Conservation (phyloP, 2,888 invertebrate species). For the Drosophila robusta region DNA sequence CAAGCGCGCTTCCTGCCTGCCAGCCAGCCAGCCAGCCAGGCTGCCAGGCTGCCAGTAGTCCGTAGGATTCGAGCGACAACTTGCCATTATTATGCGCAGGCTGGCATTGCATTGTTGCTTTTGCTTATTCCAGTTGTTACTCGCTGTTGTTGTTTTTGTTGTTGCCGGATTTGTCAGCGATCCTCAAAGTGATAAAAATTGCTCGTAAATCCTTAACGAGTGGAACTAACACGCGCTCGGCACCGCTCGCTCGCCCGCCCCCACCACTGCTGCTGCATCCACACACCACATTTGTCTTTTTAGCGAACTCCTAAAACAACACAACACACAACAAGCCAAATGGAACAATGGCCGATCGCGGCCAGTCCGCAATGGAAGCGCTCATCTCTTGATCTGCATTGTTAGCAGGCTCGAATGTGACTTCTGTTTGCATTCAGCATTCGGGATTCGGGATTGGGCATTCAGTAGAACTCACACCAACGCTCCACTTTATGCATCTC, state of each 20-base stretch:
- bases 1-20: slow-evolving; percentile 74
- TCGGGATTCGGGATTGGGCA: slow-evolving; percentile 13
- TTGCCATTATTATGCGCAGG: slow-evolving; percentile 82
- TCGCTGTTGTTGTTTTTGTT: slow-evolving; percentile 57
- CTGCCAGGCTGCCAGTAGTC: slow-evolving; percentile 8
- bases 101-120: slow-evolving; percentile 65
- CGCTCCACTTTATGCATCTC: slow-evolving; percentile 77
- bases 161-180: slow-evolving; percentile 85
- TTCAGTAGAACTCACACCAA: slow-evolving; percentile 63
- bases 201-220: slow-evolving; percentile 85
- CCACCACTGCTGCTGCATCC: slow-evolving; percentile 5
- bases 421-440: slow-evolving; percentile 60
- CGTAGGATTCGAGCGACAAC: slow-evolving; percentile 60
- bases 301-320: slow-evolving; percentile 67
- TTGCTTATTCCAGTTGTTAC: slow-evolving; percentile 34
- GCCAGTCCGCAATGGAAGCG: slow-evolving; percentile 64
- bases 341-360: slow-evolving; percentile 77
- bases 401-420: slow-evolving; percentile 65
- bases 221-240: slow-evolving; percentile 81
- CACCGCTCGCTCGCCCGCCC: slow-evolving; percentile 15
- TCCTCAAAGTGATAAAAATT: slow-evolving; percentile 85
- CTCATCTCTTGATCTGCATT: slow-evolving; percentile 80
- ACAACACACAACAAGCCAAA: slow-evolving; percentile 41
- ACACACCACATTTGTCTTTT: slow-evolving; percentile 77
- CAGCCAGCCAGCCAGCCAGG: neutral